These are phyloP conservation scores for Junonia oenone DNA, from an alignment of 2,888 invertebrate genomes.

Conservation along the genomic window DNA sequence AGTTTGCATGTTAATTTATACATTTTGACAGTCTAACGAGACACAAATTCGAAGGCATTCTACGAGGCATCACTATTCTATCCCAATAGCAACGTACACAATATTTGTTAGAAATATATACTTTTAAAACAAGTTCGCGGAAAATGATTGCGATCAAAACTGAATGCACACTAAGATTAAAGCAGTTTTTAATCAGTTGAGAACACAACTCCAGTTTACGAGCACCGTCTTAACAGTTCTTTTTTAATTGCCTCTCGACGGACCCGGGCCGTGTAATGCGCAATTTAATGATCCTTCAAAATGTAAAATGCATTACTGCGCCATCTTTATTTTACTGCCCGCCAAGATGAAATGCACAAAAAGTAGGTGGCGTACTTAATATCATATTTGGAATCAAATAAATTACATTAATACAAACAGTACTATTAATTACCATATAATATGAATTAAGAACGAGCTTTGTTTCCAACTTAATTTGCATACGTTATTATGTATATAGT, in stretches of 20 bases:
- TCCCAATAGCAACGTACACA: background rate
- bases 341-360: conserved; percentile 45
- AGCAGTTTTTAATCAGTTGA: conserved; percentile 71
- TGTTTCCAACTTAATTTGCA: background rate
- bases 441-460: background rate
- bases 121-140: conserved; percentile 44
- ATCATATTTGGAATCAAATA: background rate
- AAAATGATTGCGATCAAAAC: conserved; percentile 58
- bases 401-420: background rate
- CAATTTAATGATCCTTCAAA: conserved; percentile 76
- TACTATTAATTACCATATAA: background rate
- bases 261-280: conserved; percentile 63
- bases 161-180: conserved; percentile 51
- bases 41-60: conserved; percentile 3
- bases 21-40: conserved; percentile 51
- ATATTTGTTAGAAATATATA: conserved; percentile 26
- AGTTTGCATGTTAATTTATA: conserved; percentile 67
- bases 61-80: conserved; percentile 19
- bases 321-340: conserved; percentile 65
- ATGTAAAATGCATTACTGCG: conserved; percentile 76
- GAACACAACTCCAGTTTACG: conserved; percentile 73
- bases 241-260: conserved; percentile 74
- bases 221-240: conserved; percentile 69
- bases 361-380: conserved; percentile 9
- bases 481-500: background rate